Conservation (phyloP, 1,140 invertebrate genomes). For the Dendroctonus valens region DNA sequence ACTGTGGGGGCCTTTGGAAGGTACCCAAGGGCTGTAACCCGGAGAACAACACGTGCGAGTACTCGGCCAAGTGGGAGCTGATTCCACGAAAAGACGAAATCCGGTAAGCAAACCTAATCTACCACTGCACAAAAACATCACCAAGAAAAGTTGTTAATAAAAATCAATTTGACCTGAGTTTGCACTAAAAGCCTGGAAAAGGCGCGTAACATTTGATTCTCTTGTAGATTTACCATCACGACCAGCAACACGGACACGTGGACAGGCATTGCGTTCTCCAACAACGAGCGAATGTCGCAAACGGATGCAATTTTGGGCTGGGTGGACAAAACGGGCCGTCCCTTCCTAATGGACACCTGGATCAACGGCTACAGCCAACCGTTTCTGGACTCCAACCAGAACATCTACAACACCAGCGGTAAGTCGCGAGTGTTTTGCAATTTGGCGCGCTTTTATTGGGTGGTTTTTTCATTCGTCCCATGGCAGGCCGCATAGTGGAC, state of each 20-base stretch:
- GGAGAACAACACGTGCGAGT: slow-evolving; percentile 74
- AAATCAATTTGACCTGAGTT: too few relatives aligned
- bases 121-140: too few relatives aligned
- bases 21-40: slow-evolving; percentile 70
- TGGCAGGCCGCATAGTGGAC: slow-evolving; percentile 58
- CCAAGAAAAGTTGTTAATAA: too few relatives aligned
- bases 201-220: too few relatives aligned
- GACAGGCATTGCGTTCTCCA: slow-evolving; percentile 93
- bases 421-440: neutral
- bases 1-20: slow-evolving; percentile 76
- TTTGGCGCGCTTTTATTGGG: neutral
- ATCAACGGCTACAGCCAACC: slow-evolving; percentile 76
- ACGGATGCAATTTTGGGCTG: slow-evolving; percentile 84
- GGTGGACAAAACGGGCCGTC: slow-evolving; percentile 74
- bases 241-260: slow-evolving; percentile 79
- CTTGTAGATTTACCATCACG: slow-evolving; percentile 72
- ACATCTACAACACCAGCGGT: slow-evolving; percentile 70
- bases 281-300: slow-evolving; percentile 81
- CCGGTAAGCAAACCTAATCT: slow-evolving; percentile 36
- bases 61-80: slow-evolving; percentile 83
- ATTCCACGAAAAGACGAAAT: slow-evolving; percentile 74
- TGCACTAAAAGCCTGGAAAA: too few relatives aligned
- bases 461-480: neutral
- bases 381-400: slow-evolving; percentile 72
- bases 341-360: slow-evolving; percentile 88